Evolutionary conservation across 2,113 vertebrate species (phyloP).

Genomic region (Eira barbara): DNA sequence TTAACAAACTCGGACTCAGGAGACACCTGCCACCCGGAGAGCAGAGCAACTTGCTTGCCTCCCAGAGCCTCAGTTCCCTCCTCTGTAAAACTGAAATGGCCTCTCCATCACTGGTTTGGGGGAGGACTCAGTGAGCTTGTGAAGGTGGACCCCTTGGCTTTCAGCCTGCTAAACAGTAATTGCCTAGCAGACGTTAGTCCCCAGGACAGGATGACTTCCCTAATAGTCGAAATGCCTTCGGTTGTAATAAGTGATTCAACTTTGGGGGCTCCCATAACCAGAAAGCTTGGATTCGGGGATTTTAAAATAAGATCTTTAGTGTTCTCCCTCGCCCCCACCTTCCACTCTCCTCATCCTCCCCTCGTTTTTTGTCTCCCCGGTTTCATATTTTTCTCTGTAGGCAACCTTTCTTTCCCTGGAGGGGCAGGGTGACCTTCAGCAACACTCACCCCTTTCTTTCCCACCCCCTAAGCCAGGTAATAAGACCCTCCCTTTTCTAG

Average conservation of each 20-base stretch:
- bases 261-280: not conserved
- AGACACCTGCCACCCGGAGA: too few species aligned
- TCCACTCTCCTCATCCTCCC: not conserved
- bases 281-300: not conserved
- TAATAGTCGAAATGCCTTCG: not conserved
- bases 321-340: too few species aligned
- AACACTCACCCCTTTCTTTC: not conserved
- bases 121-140: not conserved
- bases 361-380: not conserved
- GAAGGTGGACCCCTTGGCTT: not conserved
- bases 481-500: not conserved
- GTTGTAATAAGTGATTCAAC: not conserved
- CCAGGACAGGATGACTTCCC: not conserved
- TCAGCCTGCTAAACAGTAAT: too few species aligned
- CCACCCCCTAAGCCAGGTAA: not conserved
- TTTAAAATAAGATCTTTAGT: not conserved
- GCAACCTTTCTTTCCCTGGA: not conserved
- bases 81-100: not conserved
- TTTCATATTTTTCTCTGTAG: not conserved
- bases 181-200: not conserved
- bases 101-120: not conserved
- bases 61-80: not conserved
- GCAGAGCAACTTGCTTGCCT: not conserved
- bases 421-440: not conserved
- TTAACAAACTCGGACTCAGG: not conserved